A percentile compares a stretch with the other conserved stretches of the same genome.
These are phyloP conservation scores for Oscheius sp. DNA, from an alignment of 1,140 invertebrate species.

Conservation along the genomic window DNA sequence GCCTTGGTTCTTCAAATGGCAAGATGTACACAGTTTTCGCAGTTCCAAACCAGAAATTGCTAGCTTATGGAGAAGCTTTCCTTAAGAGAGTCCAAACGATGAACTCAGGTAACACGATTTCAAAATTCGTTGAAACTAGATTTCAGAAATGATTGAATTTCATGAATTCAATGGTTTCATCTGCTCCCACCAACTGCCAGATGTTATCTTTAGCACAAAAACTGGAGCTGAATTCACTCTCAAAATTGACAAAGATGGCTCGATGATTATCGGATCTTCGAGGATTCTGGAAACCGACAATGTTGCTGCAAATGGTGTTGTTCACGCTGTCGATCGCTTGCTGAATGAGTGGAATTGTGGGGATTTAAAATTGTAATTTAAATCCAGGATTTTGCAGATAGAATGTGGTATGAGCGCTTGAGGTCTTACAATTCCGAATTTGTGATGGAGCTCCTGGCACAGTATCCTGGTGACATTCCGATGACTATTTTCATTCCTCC, in stretches of 20 bases:
- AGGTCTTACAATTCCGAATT: background rate
- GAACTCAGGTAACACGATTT: too few relatives aligned
- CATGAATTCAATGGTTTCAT: too few relatives aligned
- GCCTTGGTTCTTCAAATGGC: background rate
- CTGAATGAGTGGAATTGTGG: background rate
- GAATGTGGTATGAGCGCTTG: background rate
- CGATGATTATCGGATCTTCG: background rate
- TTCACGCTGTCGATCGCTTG: background rate
- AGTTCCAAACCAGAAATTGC: background rate
- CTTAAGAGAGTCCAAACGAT: too few relatives aligned
- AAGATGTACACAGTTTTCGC: background rate
- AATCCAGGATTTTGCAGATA: background rate
- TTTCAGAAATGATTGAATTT: too few relatives aligned
- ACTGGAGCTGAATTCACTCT: too few relatives aligned
- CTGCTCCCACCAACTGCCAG: too few relatives aligned
- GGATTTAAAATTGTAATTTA: background rate
- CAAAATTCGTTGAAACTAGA: too few relatives aligned
- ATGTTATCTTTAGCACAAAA: too few relatives aligned
- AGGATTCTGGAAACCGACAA: background rate
- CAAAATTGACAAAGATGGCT: too few relatives aligned
- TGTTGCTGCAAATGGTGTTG: background rate
- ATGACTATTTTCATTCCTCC: background rate
- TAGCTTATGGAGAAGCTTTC: background rate
- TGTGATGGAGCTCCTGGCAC: background rate
- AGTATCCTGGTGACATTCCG: background rate